Evolutionary conservation across 2,797 vertebrate genomes (phyloP).

Genomic region (Sebastes alutus): DNA sequence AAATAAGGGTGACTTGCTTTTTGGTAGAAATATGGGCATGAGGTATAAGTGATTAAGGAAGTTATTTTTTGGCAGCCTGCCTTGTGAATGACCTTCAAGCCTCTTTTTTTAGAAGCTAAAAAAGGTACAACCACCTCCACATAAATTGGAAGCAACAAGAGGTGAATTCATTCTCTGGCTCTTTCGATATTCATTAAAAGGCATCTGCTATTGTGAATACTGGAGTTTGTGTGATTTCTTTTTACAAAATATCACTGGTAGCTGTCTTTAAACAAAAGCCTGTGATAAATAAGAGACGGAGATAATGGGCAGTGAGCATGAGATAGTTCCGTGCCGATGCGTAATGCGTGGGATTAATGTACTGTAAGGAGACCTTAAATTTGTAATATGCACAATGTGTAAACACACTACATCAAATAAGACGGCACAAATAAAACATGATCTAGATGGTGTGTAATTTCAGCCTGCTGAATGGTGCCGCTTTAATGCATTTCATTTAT

Average conservation of each 20-base stretch:
- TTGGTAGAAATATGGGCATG: constrained; percentile 39
- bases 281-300: background rate
- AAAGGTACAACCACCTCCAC: background rate
- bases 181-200: constrained; percentile 47
- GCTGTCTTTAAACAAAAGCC: background rate
- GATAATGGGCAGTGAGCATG: background rate
- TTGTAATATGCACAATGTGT: background rate
- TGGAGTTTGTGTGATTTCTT: background rate
- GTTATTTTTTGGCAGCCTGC: constrained; percentile 61
- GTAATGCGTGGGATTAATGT: background rate
- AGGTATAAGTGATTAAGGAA: constrained; percentile 45
- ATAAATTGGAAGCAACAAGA: constrained; percentile 18
- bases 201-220: background rate
- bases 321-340: background rate
- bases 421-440: constrained; percentile 24
- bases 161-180: background rate
- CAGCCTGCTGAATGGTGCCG: constrained; percentile 1
- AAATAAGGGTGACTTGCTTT: constrained; percentile 22
- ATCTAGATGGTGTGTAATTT: constrained; percentile 26
- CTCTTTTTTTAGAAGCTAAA: constrained; percentile 17
- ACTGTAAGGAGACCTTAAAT: background rate
- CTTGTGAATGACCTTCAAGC: constrained; percentile 43
- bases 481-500: constrained; percentile 43
- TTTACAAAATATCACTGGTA: background rate
- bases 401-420: constrained; percentile 31